Percentiles rank a stretch among this genome's conserved stretches.
Evolutionary conservation across 2,888 invertebrate genomes (phyloP).

Genomic region (Dynastes grantii): DNA sequence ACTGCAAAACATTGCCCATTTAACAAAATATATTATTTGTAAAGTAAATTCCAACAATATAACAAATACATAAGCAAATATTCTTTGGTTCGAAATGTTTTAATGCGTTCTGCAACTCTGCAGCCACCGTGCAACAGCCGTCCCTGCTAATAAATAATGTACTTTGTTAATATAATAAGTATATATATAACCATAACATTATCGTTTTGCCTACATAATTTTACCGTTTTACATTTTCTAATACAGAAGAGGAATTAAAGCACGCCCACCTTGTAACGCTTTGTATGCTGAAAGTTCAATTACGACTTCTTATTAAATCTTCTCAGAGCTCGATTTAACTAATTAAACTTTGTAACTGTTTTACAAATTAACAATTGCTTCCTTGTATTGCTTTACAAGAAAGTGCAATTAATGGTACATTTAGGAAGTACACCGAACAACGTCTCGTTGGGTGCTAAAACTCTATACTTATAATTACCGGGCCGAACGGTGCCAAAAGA

Average conservation of each 20-base stretch:
- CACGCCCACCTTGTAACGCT: background rate
- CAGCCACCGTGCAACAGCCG: no score
- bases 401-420: conserved; percentile 10
- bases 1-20: no score
- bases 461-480: conserved; percentile 25
- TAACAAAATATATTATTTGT: no score
- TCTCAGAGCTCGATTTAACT: background rate
- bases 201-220: background rate
- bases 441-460: conserved; percentile 19
- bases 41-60: no score
- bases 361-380: conserved; percentile 7
- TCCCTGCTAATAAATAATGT: background rate
- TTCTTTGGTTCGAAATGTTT: no score
- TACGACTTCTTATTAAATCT: background rate
- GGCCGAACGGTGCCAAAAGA: conserved; percentile 16
- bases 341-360: conserved; percentile 1
- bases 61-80: no score
- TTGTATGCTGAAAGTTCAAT: background rate
- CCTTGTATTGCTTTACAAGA: conserved; percentile 13
- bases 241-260: background rate
- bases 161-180: background rate
- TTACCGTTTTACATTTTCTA: background rate
- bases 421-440: conserved; percentile 10
- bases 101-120: no score
- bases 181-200: background rate